These are phyloP conservation scores for Lacerta viridis DNA, from an alignment of 2,797 vertebrate genomes.

Conservation along the genomic window DNA sequence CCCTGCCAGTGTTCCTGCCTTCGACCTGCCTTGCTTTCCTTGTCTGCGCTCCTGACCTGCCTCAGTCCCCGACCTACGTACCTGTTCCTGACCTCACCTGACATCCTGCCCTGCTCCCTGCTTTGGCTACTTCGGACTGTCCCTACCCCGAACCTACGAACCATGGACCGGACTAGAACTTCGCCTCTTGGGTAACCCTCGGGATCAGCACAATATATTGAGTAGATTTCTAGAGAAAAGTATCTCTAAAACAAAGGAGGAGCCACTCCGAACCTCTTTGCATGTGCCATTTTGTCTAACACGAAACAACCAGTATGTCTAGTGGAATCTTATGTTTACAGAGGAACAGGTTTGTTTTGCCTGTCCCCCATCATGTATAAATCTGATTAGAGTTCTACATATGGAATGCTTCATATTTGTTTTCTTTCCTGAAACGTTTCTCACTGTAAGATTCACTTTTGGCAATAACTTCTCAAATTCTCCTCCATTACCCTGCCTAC, in stretches of 20 bases:
- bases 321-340: not conserved
- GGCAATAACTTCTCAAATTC: not conserved
- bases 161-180: too few relatives aligned
- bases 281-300: not conserved
- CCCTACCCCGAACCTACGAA: too few relatives aligned
- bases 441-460: not conserved
- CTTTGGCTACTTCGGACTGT: too few relatives aligned
- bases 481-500: constrained; percentile 11
- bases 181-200: too few relatives aligned
- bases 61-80: too few relatives aligned
- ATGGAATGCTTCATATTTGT: not conserved
- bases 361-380: not conserved
- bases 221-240: not conserved
- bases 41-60: too few relatives aligned
- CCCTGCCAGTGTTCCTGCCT: too few relatives aligned
- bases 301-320: not conserved
- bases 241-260: not conserved
- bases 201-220: too few relatives aligned
- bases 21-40: too few relatives aligned
- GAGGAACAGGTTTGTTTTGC: not conserved
- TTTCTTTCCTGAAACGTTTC: constrained; percentile 14
- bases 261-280: not conserved
- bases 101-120: too few relatives aligned
- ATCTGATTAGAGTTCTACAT: not conserved
- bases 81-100: too few relatives aligned